Evolutionary conservation across 2,888 invertebrate genomes (phyloP).

Genomic region (Philonicus albiceps): DNA sequence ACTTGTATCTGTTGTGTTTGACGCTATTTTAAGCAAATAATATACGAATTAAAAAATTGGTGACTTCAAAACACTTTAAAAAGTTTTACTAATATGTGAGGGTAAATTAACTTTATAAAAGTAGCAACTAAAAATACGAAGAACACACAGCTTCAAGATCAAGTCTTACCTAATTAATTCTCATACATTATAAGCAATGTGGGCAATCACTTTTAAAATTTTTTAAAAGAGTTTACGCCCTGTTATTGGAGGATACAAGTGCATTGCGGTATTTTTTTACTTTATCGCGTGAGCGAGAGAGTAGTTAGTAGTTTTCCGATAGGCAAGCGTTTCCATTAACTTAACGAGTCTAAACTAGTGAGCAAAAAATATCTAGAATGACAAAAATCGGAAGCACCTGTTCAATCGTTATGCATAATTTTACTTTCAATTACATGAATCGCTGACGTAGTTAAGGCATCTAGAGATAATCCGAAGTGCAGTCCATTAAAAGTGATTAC

Average conservation of each 20-base stretch:
- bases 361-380: not conserved
- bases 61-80: too few species aligned
- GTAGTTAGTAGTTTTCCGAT: not conserved
- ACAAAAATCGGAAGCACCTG: slow-evolving; percentile 18
- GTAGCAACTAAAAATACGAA: not conserved
- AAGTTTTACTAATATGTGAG: not conserved
- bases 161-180: not conserved
- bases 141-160: not conserved
- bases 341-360: not conserved
- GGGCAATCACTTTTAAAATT: not conserved
- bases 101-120: not conserved
- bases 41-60: too few species aligned
- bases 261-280: not conserved
- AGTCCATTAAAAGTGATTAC: slow-evolving; percentile 20
- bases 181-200: not conserved
- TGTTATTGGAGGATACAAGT: not conserved
- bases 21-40: too few species aligned
- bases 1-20: too few species aligned
- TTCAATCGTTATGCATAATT: slow-evolving; percentile 13
- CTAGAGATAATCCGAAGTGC: slow-evolving; percentile 24
- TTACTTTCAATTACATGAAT: slow-evolving; percentile 31
- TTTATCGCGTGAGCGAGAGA: not conserved
- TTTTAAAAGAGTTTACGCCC: not conserved
- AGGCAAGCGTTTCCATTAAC: not conserved
- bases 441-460: slow-evolving; percentile 20